A percentile compares a stretch with the other conserved stretches of the same genome.
Conservation (phyloP, 1,140 invertebrate species). For the Protaetia brevitarsis region DNA sequence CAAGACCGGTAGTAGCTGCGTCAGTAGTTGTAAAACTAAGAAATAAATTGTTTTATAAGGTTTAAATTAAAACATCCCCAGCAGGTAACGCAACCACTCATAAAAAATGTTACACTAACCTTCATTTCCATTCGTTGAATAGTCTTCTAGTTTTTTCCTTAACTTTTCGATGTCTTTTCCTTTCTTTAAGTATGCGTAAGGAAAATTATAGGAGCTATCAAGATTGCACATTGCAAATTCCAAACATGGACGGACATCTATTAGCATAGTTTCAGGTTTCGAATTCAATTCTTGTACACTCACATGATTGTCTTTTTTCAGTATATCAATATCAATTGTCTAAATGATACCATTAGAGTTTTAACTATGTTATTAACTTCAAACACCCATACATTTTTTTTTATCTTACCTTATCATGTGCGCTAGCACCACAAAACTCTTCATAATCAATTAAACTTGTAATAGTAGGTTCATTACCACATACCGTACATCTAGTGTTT, state of each 20-base stretch:
- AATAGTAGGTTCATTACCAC: slow-evolving; percentile 71
- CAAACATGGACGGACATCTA: slow-evolving; percentile 30
- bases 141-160: slow-evolving; percentile 21
- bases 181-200: slow-evolving; percentile 29
- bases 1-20: too few relatives aligned
- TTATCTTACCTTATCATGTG: slow-evolving; percentile 67
- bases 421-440: slow-evolving; percentile 34
- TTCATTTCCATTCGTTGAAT: slow-evolving; percentile 31
- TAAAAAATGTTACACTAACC: neutral
- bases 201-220: slow-evolving; percentile 43
- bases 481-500: slow-evolving; percentile 68
- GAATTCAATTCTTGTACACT: slow-evolving; percentile 30
- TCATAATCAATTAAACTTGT: slow-evolving; percentile 53
- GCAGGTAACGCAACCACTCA: slow-evolving; percentile 15
- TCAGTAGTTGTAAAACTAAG: neutral
- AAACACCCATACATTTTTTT: slow-evolving; percentile 58
- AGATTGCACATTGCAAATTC: slow-evolving; percentile 48
- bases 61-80: too few relatives aligned
- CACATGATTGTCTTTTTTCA: slow-evolving; percentile 32
- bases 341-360: slow-evolving; percentile 35
- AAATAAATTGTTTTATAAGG: slow-evolving; percentile 19
- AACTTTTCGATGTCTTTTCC: slow-evolving; percentile 25
- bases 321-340: slow-evolving; percentile 27
- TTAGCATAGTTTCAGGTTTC: slow-evolving; percentile 21
- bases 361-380: neutral